Evolutionary conservation across 2,797 vertebrate species (phyloP).

Genomic region (Premnoplex brunnescens): DNA sequence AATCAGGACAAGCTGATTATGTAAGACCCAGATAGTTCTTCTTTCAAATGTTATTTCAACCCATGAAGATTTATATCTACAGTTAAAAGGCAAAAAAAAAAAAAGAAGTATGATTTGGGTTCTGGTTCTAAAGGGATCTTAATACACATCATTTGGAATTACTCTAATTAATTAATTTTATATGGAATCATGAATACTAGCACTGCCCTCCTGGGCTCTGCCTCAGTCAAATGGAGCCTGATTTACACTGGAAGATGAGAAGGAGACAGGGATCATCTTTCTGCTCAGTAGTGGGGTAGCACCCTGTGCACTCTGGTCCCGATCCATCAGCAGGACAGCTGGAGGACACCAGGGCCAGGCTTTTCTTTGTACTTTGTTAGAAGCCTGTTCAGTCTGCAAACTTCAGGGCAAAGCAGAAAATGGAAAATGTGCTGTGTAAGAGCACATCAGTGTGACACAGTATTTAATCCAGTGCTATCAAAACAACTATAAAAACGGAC

Average conservation of each 20-base stretch:
- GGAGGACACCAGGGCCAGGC: background rate
- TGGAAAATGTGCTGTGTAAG: background rate
- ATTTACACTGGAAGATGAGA: background rate
- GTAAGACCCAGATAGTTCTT: constrained; percentile 46
- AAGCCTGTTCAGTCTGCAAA: background rate
- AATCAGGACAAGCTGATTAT: constrained; percentile 72
- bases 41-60: constrained; percentile 48
- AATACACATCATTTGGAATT: background rate
- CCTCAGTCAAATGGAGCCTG: background rate
- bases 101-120: background rate
- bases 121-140: background rate
- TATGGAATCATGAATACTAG: background rate
- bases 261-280: background rate
- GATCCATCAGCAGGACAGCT: background rate
- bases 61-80: constrained; percentile 31
- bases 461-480: background rate
- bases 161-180: background rate
- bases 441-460: background rate
- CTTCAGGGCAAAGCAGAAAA: background rate
- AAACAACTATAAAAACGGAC: background rate
- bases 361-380: background rate
- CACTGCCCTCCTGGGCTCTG: background rate
- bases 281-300: background rate
- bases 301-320: background rate
- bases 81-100: background rate